These are phyloP conservation scores for Hydractinia symbiolongicarpus DNA, from an alignment of 30 jellyfish, hydroid and myxozoan genomes.

Conservation along the genomic window DNA sequence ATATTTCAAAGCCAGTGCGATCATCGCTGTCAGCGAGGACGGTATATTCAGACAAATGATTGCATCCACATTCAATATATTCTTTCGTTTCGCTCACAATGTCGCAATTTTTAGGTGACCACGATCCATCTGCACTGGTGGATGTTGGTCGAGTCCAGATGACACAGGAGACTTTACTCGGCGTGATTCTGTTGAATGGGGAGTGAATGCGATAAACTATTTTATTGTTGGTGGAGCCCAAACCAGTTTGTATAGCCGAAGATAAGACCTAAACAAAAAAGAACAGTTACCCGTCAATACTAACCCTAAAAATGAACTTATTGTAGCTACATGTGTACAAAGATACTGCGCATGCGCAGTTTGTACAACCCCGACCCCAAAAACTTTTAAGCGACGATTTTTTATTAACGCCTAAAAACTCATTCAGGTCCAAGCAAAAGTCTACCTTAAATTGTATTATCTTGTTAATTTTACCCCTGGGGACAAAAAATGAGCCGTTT, in stretches of 20 bases:
- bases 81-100: conserved; percentile 52
- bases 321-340: too few relatives aligned
- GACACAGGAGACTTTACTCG: conserved; percentile 66
- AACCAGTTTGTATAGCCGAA: conserved; percentile 27
- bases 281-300: not conserved
- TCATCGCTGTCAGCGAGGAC: conserved; percentile 84
- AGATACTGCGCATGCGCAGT: too few relatives aligned
- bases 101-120: conserved; percentile 67
- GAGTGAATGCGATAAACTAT: conserved; percentile 70
- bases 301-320: not conserved
- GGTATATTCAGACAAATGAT: conserved; percentile 88
- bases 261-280: conserved; percentile 13
- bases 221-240: conserved; percentile 45
- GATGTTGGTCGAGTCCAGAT: conserved; percentile 67
- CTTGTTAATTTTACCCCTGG: too few relatives aligned
- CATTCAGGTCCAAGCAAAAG: too few relatives aligned
- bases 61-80: conserved; percentile 88
- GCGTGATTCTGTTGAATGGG: conserved; percentile 51
- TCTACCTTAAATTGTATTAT: too few relatives aligned
- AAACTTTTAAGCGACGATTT: too few relatives aligned
- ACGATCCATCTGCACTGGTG: conserved; percentile 40
- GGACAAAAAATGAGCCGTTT: too few relatives aligned
- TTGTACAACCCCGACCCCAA: too few relatives aligned
- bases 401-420: too few relatives aligned
- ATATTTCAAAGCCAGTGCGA: conserved; percentile 86